Percentiles rank a stretch among this genome's conserved stretches.
These are phyloP conservation scores for Ranitomeya imitator DNA, from an alignment of 2,113 vertebrate species.

Conservation along the genomic window DNA sequence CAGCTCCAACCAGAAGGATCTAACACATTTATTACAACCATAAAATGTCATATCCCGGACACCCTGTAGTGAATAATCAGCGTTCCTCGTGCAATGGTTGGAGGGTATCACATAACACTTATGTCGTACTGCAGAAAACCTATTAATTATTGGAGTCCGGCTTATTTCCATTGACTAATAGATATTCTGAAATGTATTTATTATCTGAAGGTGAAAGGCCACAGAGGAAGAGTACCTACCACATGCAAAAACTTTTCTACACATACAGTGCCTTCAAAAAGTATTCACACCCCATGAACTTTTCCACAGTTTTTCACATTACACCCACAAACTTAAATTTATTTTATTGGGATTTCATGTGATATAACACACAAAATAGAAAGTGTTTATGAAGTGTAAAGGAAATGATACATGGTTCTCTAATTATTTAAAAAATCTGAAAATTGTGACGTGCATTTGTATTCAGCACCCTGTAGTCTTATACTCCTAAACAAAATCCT, in stretches of 20 bases:
- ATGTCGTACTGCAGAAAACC: background rate
- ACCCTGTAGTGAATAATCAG: conserved; percentile 4
- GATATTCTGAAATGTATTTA: background rate
- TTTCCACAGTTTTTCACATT: too few species aligned
- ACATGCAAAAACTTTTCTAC: background rate
- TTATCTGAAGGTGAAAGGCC: conserved; percentile 8
- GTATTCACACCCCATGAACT: too few species aligned
- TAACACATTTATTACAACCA: conserved; percentile 50
- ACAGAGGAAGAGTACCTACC: conserved; percentile 12
- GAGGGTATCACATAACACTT: conserved; percentile 34
- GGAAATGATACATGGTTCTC: too few species aligned
- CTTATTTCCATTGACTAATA: conserved; percentile 32
- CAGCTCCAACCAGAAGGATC: conserved; percentile 48
- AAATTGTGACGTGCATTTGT: too few species aligned
- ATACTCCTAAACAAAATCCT: too few species aligned
- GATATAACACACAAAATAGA: too few species aligned
- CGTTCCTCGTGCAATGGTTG: conserved; percentile 19
- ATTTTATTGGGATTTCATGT: too few species aligned
- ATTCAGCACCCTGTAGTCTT: too few species aligned
- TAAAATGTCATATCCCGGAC: conserved; percentile 43
- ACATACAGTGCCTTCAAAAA: too few species aligned
- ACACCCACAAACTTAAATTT: too few species aligned
- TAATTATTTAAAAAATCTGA: too few species aligned
- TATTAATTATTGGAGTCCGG: conserved; percentile 1
- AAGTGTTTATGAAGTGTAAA: too few species aligned